A percentile compares a stretch with the other conserved stretches of the same genome.
These are phyloP conservation scores for Myotis findleyi DNA, from an alignment of 2,797 vertebrate genomes.

Conservation along the genomic window DNA sequence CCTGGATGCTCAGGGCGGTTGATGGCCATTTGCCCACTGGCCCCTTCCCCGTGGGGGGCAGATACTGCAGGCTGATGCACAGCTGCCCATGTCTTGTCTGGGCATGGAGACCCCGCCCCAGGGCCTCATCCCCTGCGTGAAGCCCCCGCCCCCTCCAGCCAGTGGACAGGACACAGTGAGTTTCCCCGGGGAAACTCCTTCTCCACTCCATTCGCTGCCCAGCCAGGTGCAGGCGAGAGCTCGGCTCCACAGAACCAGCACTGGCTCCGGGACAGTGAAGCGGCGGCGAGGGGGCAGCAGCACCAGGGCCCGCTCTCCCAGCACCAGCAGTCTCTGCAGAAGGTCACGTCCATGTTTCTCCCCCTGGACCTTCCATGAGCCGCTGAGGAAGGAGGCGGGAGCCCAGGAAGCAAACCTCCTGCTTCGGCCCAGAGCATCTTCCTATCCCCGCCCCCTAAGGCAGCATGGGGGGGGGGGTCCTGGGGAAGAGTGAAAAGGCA, in stretches of 20 bases:
- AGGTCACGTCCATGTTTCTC: background rate
- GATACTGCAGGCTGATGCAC: background rate
- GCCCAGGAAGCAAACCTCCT: no score
- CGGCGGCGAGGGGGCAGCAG: no score
- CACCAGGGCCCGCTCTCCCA: no score
- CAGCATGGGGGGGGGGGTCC: background rate
- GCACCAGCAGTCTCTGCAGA: no score
- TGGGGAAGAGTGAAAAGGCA: background rate
- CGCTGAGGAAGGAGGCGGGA: fast-evolving
- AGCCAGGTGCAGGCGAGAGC: background rate
- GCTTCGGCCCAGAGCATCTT: background rate
- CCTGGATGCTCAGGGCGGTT: background rate
- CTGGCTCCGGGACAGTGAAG: slow-evolving; percentile 39
- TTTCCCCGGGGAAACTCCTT: background rate
- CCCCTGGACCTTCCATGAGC: background rate
- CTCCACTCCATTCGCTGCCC: background rate
- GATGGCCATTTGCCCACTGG: background rate
- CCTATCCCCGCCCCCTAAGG: no score
- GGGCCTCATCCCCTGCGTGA: background rate
- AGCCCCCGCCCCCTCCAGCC: background rate
- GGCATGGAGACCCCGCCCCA: background rate
- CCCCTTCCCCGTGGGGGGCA: background rate
- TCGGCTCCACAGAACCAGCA: background rate
- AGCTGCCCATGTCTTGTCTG: background rate
- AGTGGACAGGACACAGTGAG: background rate